Evolutionary conservation across 2,113 vertebrate species (phyloP).

Genomic region (Neodontobutis hainanensis): DNA sequence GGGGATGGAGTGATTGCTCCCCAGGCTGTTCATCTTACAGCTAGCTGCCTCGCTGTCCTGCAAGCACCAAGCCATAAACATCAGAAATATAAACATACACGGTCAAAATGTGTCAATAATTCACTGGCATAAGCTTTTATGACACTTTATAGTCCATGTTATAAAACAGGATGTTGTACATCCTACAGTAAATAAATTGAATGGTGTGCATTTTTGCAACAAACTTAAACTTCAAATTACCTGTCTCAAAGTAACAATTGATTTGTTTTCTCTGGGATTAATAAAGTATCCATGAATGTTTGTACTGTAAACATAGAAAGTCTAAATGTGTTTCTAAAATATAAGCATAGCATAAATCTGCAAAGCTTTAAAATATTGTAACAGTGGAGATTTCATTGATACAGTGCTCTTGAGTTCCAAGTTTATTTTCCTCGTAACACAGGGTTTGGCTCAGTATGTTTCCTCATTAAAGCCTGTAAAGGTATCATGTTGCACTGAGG

Average conservation of each 20-base stretch:
- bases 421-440: background rate
- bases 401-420: background rate
- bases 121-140: background rate
- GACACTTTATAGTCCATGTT: no score
- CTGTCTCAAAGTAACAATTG: no score
- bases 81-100: background rate
- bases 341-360: background rate
- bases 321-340: no score
- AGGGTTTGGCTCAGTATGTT: constrained; percentile 9
- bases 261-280: no score
- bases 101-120: background rate
- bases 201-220: no score
- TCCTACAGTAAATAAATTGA: no score
- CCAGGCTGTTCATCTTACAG: constrained; percentile 95
- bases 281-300: no score
- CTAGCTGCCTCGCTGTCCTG: constrained; percentile 93
- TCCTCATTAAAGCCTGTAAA: constrained; percentile 19
- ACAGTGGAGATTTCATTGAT: background rate
- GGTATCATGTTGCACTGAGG: constrained; percentile 46
- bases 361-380: constrained; percentile 2
- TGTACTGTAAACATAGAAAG: no score
- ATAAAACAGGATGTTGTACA: no score
- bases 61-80: background rate
- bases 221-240: no score
- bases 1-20: constrained; percentile 96